A percentile compares a stretch with the other conserved stretches of the same genome.
Evolutionary conservation across 2,888 invertebrate genomes (phyloP).

Genomic region (Boloria selene): DNA sequence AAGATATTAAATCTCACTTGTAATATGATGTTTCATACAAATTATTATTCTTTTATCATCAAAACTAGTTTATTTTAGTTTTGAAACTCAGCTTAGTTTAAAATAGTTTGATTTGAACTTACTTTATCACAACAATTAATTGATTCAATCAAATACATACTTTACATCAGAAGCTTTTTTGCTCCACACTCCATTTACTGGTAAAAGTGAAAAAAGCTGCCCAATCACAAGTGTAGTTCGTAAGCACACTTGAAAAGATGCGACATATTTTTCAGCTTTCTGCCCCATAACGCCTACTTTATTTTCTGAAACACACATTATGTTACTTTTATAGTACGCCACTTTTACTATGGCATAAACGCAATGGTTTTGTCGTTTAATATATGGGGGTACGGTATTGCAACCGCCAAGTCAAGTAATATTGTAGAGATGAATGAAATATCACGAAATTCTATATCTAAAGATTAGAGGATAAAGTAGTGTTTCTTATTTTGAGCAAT

Average conservation of each 20-base stretch:
- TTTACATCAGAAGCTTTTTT: conserved; percentile 51
- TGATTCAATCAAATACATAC: conserved; percentile 46
- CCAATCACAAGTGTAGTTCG: conserved; percentile 60
- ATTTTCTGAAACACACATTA: conserved; percentile 55
- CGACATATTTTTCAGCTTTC: conserved; percentile 44
- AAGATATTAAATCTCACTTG: too few relatives aligned
- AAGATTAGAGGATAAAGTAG: too few relatives aligned
- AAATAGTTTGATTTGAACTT: too few relatives aligned
- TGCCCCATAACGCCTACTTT: conserved; percentile 53
- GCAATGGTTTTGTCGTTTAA: background rate
- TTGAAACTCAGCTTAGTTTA: too few relatives aligned
- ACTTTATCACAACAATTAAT: background rate
- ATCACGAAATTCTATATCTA: too few relatives aligned
- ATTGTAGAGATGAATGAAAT: too few relatives aligned
- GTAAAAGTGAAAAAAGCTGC: conserved; percentile 65
- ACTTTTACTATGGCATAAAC: background rate
- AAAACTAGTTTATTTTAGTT: too few relatives aligned
- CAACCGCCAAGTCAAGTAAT: too few relatives aligned
- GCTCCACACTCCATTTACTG: conserved; percentile 58
- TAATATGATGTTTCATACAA: background rate
- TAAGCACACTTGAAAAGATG: conserved; percentile 60
- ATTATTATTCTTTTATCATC: background rate
- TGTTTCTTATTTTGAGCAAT: too few relatives aligned
- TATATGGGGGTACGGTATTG: background rate
- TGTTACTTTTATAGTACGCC: background rate